Base-by-base conservation (phyloP, 1,140 invertebrate species). In the Cydia pomonella region DNA sequence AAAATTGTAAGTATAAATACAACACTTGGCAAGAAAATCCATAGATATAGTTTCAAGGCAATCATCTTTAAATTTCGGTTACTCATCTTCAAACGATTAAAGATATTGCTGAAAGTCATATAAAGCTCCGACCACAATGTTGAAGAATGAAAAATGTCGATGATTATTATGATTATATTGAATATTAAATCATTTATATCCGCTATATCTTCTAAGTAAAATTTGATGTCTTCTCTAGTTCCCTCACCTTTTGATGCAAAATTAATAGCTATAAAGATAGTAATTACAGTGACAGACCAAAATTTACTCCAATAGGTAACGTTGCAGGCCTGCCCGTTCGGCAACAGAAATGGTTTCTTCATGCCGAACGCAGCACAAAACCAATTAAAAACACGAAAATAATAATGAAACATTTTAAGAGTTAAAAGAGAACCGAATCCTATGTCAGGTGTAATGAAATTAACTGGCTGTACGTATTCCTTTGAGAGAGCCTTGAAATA, bases 361-460 rank as follows among this genome's bases (percentile, higher is more conserved):
- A 85, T 71, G 10, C 87, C 88, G 75, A 88, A 85, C 44, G 84
- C 29, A 73, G 38, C 78, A 62, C 62, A 83, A 44, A 90, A 53
- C 13, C 74, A 81, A 73, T 81, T 87, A 62, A 84, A 87, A 50
- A 77, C 71, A 1, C 76, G 53, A 47, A 89, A 85, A 79, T 88
- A 82, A 25, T 75, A 41, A 66, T 89, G 88, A 75, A 89, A 82
- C 88, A 88, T 90, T 76, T 77, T 77, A 21, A 69, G 5, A 13
- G n/a, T 23, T 10, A 18, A 3, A 6, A 69, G n/a, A 38, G n/a
- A 18, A 69, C 27, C 3, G 6, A 9, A 18, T 12, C 7, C 29
- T 5, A 38, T 69, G 53, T n/a, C n/a, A n/a, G n/a, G n/a, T n/a
- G n/a, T n/a, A n/a, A n/a, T n/a, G n/a, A n/a, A n/a, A n/a, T n/a